Evolutionary conservation across 2,888 invertebrate species (phyloP).

Genomic region (Sarcophaga subvicina): DNA sequence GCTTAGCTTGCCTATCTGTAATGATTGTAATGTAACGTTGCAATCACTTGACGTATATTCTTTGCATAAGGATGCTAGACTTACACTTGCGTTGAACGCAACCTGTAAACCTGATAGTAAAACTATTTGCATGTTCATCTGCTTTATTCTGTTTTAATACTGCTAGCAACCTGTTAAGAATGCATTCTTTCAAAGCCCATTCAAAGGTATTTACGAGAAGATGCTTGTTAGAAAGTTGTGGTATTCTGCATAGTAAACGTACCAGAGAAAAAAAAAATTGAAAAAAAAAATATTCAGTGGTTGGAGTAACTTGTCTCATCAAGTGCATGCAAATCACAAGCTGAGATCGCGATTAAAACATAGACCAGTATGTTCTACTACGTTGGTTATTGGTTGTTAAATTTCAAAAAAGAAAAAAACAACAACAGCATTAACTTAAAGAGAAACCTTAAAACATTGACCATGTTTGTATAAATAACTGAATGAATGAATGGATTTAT

Average conservation of each 20-base stretch:
- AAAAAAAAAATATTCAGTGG: conserved; percentile 43
- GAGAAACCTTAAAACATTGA: conserved; percentile 28
- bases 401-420: conserved; percentile 13
- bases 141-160: too few species aligned
- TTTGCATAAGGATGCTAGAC: too few species aligned
- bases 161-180: too few species aligned
- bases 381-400: conserved; percentile 63
- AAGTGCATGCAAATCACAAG: conserved; percentile 74
- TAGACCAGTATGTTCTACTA: conserved; percentile 65
- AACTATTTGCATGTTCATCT: too few species aligned
- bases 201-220: too few species aligned
- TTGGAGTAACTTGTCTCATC: conserved; percentile 69
- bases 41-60: too few species aligned
- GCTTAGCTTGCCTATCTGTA: too few species aligned
- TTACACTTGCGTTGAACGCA: too few species aligned
- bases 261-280: not conserved
- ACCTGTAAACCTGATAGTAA: too few species aligned
- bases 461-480: conserved; percentile 63
- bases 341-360: conserved; percentile 71
- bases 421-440: conserved; percentile 2
- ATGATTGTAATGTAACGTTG: too few species aligned
- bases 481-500: conserved; percentile 71
- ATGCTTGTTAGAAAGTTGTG: too few species aligned
- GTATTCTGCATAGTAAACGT: not conserved
- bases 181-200: too few species aligned